phyloP scores from a whole-genome alignment of 35 echinoderm and acorn worm genomes.

The Chiridota heheva region DNA sequence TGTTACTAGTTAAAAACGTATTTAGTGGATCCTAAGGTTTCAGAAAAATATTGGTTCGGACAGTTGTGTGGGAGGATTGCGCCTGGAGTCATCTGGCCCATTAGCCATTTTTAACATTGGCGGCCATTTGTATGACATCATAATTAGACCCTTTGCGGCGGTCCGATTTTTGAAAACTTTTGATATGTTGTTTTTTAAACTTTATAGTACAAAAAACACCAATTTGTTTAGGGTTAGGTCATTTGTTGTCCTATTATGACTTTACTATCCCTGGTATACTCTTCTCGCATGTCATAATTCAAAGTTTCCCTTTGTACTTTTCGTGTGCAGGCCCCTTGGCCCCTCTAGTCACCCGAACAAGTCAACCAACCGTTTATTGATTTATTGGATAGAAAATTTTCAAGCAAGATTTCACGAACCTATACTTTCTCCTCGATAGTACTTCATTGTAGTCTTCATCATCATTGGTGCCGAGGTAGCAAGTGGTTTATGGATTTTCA shows the following conservation, averaged over 20 bases:
- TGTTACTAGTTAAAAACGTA: no score
- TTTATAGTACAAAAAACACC: not conserved
- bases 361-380: not conserved
- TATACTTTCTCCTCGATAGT: conserved; percentile 29
- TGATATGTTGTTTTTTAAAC: no score
- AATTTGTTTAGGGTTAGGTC: not conserved
- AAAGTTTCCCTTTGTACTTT: not conserved
- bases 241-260: not conserved
- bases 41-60: no score
- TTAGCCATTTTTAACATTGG: no score
- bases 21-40: no score
- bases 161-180: no score
- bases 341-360: not conserved
- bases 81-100: no score
- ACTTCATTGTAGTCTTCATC: conserved; percentile 59
- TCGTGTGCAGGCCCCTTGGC: no score
- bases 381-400: not conserved
- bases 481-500: conserved; percentile 49
- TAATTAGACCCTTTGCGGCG: no score
- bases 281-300: not conserved
- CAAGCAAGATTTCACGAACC: not conserved
- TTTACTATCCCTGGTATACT: not conserved
- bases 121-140: no score
- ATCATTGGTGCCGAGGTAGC: conserved; percentile 65
- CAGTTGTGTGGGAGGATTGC: no score